Percentiles rank a stretch among this genome's conserved stretches.
These are phyloP conservation scores for Zalophus californianus DNA, from an alignment of 2,797 vertebrate species.

Conservation along the genomic window DNA sequence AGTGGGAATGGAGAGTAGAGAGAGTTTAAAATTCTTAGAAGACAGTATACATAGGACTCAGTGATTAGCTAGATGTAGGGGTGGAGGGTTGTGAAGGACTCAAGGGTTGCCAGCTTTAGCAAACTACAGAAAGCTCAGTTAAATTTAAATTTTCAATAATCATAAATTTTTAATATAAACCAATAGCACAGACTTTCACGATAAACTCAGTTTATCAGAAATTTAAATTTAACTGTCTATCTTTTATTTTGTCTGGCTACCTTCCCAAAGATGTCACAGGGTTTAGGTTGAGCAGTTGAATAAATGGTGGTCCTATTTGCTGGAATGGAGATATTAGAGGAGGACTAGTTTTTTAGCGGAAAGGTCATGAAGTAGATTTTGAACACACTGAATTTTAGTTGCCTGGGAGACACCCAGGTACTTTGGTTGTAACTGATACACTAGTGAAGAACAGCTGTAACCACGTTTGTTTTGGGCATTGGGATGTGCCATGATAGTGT, in stretches of 20 bases:
- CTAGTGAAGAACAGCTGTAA: neutral
- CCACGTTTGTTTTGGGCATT: neutral
- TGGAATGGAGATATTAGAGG: neutral
- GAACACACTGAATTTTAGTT: neutral
- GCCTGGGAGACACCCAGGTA: neutral
- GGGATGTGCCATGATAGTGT: accelerated
- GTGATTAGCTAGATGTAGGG: neutral
- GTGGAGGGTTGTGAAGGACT: neutral
- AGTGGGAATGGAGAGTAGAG: neutral
- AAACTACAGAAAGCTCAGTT: neutral
- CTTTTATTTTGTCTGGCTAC: neutral
- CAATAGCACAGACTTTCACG: neutral
- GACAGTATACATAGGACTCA: neutral
- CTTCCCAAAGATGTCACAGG: neutral
- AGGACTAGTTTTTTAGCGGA: neutral
- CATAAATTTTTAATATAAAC: neutral
- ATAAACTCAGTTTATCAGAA: neutral
- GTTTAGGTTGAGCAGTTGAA: neutral
- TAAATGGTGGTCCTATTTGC: neutral
- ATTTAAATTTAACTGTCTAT: neutral
- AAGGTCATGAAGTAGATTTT: neutral
- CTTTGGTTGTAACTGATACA: neutral
- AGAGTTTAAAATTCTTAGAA: neutral
- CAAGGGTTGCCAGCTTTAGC: neutral
- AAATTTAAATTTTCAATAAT: conserved; percentile 6